Percentiles rank a stretch among this genome's conserved stretches.
Evolutionary conservation across 2,797 vertebrate species (phyloP).

Genomic region (Tenualosa ilisha): DNA sequence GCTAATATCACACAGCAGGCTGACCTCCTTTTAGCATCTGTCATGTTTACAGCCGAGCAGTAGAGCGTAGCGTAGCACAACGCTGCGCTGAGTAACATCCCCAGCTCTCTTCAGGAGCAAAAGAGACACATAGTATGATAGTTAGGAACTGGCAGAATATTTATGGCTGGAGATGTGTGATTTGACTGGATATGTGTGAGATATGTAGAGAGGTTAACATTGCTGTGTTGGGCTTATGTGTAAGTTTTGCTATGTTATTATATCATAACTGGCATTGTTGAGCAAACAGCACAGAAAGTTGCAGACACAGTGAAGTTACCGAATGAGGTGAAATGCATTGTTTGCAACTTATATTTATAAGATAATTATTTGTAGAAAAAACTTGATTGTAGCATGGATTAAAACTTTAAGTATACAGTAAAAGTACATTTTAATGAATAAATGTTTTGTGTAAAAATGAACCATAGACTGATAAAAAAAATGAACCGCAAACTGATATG

Average conservation of each 20-base stretch:
- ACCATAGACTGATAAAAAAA: no score
- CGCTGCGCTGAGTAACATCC: not conserved
- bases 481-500: no score
- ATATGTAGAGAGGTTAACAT: not conserved
- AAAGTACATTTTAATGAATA: no score
- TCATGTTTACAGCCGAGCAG: conserved; percentile 12
- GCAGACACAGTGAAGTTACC: not conserved
- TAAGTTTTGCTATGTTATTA: not conserved
- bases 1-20: conserved; percentile 15
- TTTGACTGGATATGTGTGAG: not conserved
- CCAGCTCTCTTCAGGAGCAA: not conserved
- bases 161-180: not conserved
- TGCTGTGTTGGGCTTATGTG: not conserved
- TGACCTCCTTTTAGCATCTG: conserved; percentile 24
- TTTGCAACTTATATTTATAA: not conserved
- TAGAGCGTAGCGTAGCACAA: not conserved
- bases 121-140: not conserved
- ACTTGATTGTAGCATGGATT: not conserved
- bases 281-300: not conserved
- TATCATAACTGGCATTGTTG: not conserved
- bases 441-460: no score
- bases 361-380: not conserved
- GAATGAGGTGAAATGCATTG: not conserved
- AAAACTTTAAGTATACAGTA: no score
- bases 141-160: not conserved